phyloP scores from a whole-genome alignment of 2,113 vertebrate genomes.

The Colius striatus region DNA sequence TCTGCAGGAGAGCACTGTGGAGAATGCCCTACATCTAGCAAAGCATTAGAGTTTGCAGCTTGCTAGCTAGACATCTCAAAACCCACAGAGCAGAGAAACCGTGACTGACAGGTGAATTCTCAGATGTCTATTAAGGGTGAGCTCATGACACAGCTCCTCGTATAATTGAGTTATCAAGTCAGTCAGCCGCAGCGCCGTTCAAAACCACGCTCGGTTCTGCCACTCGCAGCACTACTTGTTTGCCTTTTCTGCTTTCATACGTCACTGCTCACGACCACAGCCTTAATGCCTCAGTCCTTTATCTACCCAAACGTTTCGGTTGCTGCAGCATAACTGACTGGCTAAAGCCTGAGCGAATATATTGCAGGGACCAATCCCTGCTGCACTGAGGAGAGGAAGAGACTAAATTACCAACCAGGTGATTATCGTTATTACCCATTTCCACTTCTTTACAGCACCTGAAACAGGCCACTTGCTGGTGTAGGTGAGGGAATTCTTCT shows the following conservation, averaged over 20 bases:
- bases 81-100: neutral
- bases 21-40: neutral
- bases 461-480: neutral
- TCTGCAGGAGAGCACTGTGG: neutral
- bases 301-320: neutral
- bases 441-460: neutral
- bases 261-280: neutral
- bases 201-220: conserved; percentile 41
- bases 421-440: neutral
- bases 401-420: neutral
- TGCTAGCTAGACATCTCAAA: conserved; percentile 1
- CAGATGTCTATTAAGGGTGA: conserved; percentile 44
- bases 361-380: neutral
- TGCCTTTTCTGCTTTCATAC: neutral
- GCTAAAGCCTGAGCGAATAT: neutral
- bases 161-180: conserved; percentile 63
- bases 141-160: neutral
- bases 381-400: neutral
- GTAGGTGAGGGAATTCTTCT: neutral
- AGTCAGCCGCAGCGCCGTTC: neutral
- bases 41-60: neutral
- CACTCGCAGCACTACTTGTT: neutral
- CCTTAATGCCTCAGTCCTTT: neutral
- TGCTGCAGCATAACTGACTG: neutral
- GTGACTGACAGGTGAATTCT: conserved; percentile 24